Base-by-base conservation (phyloP, 2,888 invertebrate species). In the Anthophora plumipes region DNA sequence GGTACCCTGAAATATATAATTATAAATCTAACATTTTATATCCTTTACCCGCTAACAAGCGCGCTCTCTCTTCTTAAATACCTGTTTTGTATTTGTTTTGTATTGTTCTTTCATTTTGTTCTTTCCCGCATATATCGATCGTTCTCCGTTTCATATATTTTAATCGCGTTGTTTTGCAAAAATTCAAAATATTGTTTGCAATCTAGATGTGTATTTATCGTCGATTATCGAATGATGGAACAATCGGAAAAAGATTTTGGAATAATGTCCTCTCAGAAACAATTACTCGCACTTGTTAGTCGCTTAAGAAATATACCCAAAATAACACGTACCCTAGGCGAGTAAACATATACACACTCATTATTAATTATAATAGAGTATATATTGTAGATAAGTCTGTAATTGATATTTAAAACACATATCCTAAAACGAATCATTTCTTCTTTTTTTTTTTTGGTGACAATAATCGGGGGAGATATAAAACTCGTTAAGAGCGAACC, bases 361-460 rank as follows among this genome's bases (percentile, higher is more conserved):
- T 20, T 77, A 78, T 25, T n/a, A 39, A 63, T 69, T 31, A 64
- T 64, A 77, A 60, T 70, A 59, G 39, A 64, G 25, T 41, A 46
- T 43, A 37, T 22, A 14, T 3, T 12, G 57, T 73, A 59, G 57
- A 64, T 77, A 66, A 3, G 20, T 50, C 48, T 22, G n/a, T 67
- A 50, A 57, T 61, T n/a, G 54, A 67, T 67, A 60, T 75, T 72
- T 52, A 39, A 63, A 50, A 74, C 61, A 66, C 52, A 75, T 67
- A 82, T n/a, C 22, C 55, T 70, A 83, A 77, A 46, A n/a, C 12
- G 54, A 71, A 52, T 8, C 31, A 68, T 74, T 17, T n/a, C 7
- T 22, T 20, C 55, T 46, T 69, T 67, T 66, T 82, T 77, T 84
- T 84, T 84, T 84, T 84, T 55, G 54, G 25, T 52, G 75, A 76